phyloP scores from a whole-genome alignment of 1,140 invertebrate genomes.

The Aphaenogaster rudis region DNA sequence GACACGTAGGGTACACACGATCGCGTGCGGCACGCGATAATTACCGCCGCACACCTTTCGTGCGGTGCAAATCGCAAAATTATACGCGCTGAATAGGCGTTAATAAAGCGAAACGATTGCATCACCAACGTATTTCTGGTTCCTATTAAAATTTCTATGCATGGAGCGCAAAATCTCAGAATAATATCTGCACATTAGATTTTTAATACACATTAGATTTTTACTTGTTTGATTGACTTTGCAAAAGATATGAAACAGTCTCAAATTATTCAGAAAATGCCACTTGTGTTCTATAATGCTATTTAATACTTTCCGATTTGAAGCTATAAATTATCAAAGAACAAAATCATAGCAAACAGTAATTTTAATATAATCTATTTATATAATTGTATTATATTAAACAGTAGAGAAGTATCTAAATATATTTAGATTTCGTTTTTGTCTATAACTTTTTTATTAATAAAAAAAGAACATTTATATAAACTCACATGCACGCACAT shows the following conservation, averaged over 20 bases:
- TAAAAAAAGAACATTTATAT: neutral
- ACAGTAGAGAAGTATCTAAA: neutral
- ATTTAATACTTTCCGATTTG: neutral
- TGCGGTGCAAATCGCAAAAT: conserved; percentile 45
- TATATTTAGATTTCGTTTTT: neutral
- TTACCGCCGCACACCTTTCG: conserved; percentile 39
- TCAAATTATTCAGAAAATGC: neutral
- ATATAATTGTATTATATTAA: neutral
- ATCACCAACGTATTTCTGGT: conserved; percentile 11
- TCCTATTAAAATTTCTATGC: conserved; percentile 5
- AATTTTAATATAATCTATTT: neutral
- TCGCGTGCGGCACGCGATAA: conserved; percentile 60
- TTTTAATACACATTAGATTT: neutral
- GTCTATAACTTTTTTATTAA: neutral
- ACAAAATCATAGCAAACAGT: neutral
- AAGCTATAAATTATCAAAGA: neutral
- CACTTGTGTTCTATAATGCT: neutral
- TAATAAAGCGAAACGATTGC: conserved; percentile 46
- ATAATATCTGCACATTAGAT: neutral
- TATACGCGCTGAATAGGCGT: conserved; percentile 49
- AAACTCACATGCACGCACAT: neutral
- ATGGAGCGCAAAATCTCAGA: neutral
- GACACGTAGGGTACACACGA: conserved; percentile 21
- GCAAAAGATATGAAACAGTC: neutral
- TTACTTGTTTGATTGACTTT: neutral